Base-by-base conservation (phyloP, 2,888 invertebrate species). In the Orthosia gracilis region DNA sequence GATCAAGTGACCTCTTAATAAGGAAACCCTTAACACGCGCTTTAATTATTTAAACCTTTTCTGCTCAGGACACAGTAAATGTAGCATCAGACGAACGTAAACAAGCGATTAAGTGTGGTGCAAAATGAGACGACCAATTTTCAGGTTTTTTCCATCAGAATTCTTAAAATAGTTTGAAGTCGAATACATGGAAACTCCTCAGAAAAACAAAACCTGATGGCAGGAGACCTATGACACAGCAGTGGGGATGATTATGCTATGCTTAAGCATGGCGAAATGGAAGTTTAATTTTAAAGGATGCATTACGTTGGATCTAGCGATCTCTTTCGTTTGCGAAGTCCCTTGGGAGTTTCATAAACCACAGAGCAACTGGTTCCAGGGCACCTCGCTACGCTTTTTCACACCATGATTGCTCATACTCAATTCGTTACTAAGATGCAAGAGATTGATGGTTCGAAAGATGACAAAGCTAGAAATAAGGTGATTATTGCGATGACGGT, bases 21-120 rank as follows among this genome's bases (percentile, higher is more conserved):
- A 78, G 78, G 72, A 78, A 63, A 78, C 78, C 40, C 57, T 73
- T 78, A 66, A 78, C 77, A 72, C 62, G 77, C 66, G 45, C 18
- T 72, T 78, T 72, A 57, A 78, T 66, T 11, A 78, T 66, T 79
- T 50, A 49, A 67, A 78, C 17, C n/a, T 23, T 78, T 78, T 64
- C 45, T 66, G 54, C n/a, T 59, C 63, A 67, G 57, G 1, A 63
- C 40, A 45, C 13, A 13, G 3, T 40, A 52, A 45, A 40, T n/a
- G 17, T 9, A 58, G 2, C 7, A 13, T 2, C n/a, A 52, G 57
- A 76, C 26, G 50, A n/a, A 0, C 18, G 15, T 2, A 50, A 23
- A 1, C 5, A 15, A 4, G 1, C 54, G 47, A 21, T 54, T 54
- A 21, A 18, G n/a, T 2, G 17, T 9, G 9, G n/a, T 23, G 54